Evolutionary conservation across 2,113 vertebrate species (phyloP).

Genomic region (Melospiza melodia): DNA sequence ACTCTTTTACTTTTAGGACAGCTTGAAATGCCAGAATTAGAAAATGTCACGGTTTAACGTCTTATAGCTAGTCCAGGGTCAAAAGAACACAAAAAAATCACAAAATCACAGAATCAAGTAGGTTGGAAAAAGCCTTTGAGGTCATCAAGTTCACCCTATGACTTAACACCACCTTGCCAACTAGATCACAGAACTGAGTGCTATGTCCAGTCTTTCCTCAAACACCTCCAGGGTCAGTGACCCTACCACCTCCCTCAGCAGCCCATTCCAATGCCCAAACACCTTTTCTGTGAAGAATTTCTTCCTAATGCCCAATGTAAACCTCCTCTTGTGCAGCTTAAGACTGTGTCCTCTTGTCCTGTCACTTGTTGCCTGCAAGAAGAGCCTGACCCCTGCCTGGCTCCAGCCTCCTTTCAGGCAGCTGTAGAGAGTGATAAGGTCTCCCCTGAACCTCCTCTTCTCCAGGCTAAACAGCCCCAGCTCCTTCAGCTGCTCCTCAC

Average conservation of each 20-base stretch:
- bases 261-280: not conserved
- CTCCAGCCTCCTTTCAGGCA: not conserved
- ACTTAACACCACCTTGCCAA: not conserved
- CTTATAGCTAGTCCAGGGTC: not conserved
- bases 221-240: rapidly evolving
- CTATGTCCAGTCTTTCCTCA: not conserved
- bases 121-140: not conserved
- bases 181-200: not conserved
- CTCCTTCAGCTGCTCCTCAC: not conserved
- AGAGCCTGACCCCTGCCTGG: not conserved
- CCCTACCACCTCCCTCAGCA: not conserved
- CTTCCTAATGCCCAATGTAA: not conserved
- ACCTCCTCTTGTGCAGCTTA: too few species aligned
- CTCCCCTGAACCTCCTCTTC: not conserved
- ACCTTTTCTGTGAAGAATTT: not conserved
- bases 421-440: not conserved
- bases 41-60: not conserved
- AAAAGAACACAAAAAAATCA: not conserved
- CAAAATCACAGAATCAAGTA: not conserved
- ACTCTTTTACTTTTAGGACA: not conserved
- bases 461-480: not conserved
- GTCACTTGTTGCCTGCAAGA: not conserved
- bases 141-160: not conserved
- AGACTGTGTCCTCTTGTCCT: not conserved
- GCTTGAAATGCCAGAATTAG: not conserved